Evolutionary conservation across 2,113 vertebrate genomes (phyloP).

Genomic region (Papio anubis): DNA sequence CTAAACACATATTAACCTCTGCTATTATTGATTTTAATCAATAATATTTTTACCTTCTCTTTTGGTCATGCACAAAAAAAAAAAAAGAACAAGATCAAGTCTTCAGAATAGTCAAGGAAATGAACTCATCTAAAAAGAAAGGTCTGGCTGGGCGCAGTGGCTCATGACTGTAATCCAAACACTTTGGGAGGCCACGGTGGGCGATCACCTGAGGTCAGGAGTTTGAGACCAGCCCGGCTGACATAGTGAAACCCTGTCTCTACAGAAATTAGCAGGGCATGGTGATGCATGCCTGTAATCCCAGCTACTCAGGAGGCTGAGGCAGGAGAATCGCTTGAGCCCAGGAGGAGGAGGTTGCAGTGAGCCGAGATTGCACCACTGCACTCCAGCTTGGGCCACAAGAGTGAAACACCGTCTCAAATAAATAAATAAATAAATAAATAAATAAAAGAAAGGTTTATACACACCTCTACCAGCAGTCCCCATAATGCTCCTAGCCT

Average conservation of each 20-base stretch:
- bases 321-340: neutral
- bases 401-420: neutral
- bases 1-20: neutral
- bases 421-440: neutral
- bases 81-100: slow-evolving; percentile 8
- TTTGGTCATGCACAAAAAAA: neutral
- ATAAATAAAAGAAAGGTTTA: neutral
- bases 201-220: neutral
- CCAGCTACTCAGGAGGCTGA: neutral
- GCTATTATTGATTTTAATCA: neutral
- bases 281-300: neutral
- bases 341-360: neutral
- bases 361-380: neutral
- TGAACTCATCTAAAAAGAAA: neutral
- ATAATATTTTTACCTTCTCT: slow-evolving; percentile 1
- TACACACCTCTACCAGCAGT: neutral
- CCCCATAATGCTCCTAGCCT: neutral
- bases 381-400: neutral
- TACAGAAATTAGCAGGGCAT: neutral
- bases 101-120: neutral
- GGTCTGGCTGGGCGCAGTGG: neutral
- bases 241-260: neutral
- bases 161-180: neutral
- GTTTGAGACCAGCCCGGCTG: neutral
- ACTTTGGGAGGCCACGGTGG: neutral